A percentile compares a stretch with the other conserved stretches of the same genome.
These are phyloP conservation scores for Tympanoctomys barrerae DNA, from an alignment of 2,797 vertebrate genomes.

Conservation along the genomic window DNA sequence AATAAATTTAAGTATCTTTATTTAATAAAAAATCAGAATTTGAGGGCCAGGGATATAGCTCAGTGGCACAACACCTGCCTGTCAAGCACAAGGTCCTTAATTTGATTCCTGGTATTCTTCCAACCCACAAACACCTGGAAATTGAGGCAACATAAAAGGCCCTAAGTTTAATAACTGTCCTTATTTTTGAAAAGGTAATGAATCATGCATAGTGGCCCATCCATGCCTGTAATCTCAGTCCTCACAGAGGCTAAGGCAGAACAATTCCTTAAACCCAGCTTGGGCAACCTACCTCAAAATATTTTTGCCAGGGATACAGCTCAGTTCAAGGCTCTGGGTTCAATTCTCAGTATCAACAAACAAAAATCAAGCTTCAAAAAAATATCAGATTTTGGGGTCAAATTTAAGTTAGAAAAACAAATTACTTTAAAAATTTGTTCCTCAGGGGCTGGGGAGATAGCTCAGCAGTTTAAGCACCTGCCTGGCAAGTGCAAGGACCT, in stretches of 20 bases:
- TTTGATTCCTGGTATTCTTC: no score
- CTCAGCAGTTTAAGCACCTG: no score
- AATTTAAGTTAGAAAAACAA: background rate
- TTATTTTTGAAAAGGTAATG: background rate
- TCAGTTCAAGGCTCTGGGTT: background rate
- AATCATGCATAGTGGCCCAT: background rate
- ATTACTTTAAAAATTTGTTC: constrained; percentile 44
- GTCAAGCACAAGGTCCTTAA: no score
- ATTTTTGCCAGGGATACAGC: background rate
- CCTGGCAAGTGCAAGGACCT: no score
- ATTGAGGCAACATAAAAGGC: background rate
- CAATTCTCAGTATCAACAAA: background rate
- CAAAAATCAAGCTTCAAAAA: background rate
- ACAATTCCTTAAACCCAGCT: background rate
- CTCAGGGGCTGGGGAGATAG: no score
- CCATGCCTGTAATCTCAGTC: background rate
- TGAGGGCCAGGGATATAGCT: no score
- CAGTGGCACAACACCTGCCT: no score
- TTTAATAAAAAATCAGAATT: constrained; percentile 18
- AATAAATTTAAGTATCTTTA: background rate
- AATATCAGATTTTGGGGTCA: background rate
- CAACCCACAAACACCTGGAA: background rate
- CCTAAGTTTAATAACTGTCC: background rate
- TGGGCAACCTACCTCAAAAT: background rate
- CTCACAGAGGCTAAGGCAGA: background rate